Percentiles rank a stretch among this genome's conserved stretches.
Conservation (phyloP, 2,113 vertebrate genomes). For the Zosterops hypoxanthus region DNA sequence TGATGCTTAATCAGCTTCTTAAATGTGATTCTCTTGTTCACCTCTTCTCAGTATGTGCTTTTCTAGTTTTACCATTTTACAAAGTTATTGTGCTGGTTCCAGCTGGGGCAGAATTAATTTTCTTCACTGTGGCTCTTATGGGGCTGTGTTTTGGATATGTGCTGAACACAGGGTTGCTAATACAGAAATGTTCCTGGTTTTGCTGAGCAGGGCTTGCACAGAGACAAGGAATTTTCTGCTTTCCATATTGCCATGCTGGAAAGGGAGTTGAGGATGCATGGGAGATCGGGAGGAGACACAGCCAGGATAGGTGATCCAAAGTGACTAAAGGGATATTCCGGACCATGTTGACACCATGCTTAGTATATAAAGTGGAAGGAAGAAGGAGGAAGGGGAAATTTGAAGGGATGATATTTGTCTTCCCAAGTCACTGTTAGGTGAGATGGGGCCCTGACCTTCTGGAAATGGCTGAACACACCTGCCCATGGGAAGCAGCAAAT, state of each 20-base stretch:
- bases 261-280: neutral
- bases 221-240: neutral
- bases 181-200: neutral
- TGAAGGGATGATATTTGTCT: neutral
- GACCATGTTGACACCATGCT: neutral
- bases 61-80: neutral
- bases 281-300: neutral
- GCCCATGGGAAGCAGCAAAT: neutral
- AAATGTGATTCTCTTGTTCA: neutral
- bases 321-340: neutral
- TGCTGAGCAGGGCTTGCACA: neutral
- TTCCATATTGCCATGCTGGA: fast-evolving
- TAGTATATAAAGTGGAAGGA: neutral
- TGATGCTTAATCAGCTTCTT: neutral
- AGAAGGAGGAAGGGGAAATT: neutral
- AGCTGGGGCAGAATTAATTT: neutral
- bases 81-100: neutral
- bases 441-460: neutral
- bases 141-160: neutral
- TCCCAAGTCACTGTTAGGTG: neutral
- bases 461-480: neutral
- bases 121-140: neutral
- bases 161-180: neutral
- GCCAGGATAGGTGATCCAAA: neutral
- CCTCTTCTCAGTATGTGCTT: neutral